These are phyloP conservation scores for Endotricha flammealis DNA, from an alignment of 2,888 invertebrate genomes.

Conservation along the genomic window DNA sequence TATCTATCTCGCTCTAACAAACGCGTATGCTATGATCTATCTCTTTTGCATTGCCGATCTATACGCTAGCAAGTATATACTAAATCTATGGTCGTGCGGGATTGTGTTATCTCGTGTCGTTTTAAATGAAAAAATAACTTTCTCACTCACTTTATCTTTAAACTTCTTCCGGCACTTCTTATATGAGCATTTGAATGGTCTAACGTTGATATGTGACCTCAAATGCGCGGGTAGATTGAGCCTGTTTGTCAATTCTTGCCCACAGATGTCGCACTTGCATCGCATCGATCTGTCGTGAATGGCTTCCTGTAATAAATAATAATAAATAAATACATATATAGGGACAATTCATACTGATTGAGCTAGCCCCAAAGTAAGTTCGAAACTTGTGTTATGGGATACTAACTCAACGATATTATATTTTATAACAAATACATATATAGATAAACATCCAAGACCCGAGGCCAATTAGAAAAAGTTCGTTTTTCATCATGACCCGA, in stretches of 20 bases:
- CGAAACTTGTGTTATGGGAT: too few relatives aligned
- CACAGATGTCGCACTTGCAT: constrained; percentile 45
- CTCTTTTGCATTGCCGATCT: too few relatives aligned
- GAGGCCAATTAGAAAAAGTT: too few relatives aligned
- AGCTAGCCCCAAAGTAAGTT: too few relatives aligned
- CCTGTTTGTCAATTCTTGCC: constrained; percentile 18
- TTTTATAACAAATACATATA: too few relatives aligned
- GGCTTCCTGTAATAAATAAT: constrained; percentile 26
- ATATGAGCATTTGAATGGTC: constrained; percentile 39
- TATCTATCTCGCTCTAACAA: too few relatives aligned
- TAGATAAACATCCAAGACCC: too few relatives aligned
- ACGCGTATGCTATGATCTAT: too few relatives aligned
- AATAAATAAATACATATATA: constrained; percentile 17
- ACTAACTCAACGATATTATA: too few relatives aligned
- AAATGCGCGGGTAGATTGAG: constrained; percentile 39
- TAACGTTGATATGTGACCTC: constrained; percentile 31
- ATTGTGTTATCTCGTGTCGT: constrained; percentile 42
- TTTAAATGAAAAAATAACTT: constrained; percentile 27
- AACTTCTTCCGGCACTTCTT: constrained; percentile 32
- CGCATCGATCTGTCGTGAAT: constrained; percentile 32
- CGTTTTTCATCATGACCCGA: too few relatives aligned
- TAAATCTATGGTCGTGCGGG: constrained; percentile 35
- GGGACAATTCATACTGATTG: too few relatives aligned
- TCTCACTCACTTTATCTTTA: constrained; percentile 36
- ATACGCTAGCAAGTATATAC: too few relatives aligned